A percentile compares a stretch with the other conserved stretches of the same genome.
Evolutionary conservation across 2,797 vertebrate genomes (phyloP).

Genomic region (Falco naumanni): DNA sequence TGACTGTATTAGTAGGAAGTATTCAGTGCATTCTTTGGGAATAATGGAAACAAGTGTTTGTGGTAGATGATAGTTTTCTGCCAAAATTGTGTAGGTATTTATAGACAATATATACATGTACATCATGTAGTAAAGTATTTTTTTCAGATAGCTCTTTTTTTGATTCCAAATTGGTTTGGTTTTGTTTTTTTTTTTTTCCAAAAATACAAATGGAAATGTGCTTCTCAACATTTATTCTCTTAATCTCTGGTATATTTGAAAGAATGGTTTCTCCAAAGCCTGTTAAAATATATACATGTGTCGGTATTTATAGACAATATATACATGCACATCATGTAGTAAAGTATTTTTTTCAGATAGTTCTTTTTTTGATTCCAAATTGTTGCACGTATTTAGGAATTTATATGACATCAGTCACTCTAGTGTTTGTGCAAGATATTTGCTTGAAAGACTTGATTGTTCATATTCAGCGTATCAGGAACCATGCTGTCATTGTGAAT

Average conservation of each 20-base stretch:
- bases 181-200: not conserved
- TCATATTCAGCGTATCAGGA: not conserved
- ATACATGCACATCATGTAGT: too few species aligned
- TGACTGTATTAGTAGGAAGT: not conserved
- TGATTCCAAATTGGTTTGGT: not conserved
- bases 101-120: not conserved
- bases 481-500: not conserved
- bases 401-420: not conserved
- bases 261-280: too few species aligned
- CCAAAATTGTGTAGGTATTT: not conserved
- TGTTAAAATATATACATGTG: too few species aligned
- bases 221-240: too few species aligned
- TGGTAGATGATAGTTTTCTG: not conserved
- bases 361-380: not conserved
- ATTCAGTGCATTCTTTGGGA: not conserved
- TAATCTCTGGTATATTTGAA: too few species aligned
- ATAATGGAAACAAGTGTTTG: not conserved
- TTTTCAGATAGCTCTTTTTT: not conserved
- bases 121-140: not conserved
- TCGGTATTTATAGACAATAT: too few species aligned
- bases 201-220: too few species aligned
- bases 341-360: too few species aligned
- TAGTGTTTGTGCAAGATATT: not conserved
- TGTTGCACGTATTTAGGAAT: not conserved
- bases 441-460: not conserved